Conservation (phyloP, 1,140 invertebrate species). For the Ooceraea biroi region DNA sequence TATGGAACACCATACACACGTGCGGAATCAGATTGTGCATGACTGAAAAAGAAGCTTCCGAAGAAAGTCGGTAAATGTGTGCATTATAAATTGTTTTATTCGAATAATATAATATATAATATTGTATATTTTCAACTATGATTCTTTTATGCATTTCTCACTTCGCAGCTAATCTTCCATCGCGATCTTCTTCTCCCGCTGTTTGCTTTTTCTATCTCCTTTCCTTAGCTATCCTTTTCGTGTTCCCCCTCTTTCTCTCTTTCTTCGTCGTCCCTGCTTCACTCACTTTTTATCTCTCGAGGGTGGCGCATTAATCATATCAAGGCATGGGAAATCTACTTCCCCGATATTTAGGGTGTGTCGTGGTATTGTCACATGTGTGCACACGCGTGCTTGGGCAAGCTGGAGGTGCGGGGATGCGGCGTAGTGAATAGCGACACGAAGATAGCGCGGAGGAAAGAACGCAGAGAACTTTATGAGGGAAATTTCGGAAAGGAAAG, state of each 20-base stretch:
- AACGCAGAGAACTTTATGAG: slow-evolving; percentile 66
- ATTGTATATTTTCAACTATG: slow-evolving; percentile 17
- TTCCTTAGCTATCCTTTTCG: slow-evolving; percentile 6
- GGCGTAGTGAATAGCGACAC: slow-evolving; percentile 76
- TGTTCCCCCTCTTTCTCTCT: neutral
- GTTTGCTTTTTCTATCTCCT: slow-evolving; percentile 42
- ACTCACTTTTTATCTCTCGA: slow-evolving; percentile 58
- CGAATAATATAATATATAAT: neutral
- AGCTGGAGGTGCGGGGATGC: slow-evolving; percentile 38
- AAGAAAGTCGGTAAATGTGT: neutral
- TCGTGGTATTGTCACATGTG: slow-evolving; percentile 55
- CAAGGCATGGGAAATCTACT: slow-evolving; percentile 83
- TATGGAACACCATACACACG: neutral
- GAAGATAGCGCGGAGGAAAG: slow-evolving; percentile 75
- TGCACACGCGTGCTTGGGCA: slow-evolving; percentile 37
- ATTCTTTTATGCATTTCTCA: neutral
- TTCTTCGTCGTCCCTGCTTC: neutral
- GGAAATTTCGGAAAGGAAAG: slow-evolving; percentile 54
- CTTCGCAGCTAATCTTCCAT: slow-evolving; percentile 28
- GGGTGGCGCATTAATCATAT: slow-evolving; percentile 85
- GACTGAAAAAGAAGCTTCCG: too few species aligned
- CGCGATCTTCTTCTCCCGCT: slow-evolving; percentile 21
- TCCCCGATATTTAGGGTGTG: slow-evolving; percentile 67
- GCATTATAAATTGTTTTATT: neutral
- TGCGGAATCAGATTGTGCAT: neutral